Conservation (phyloP, 2,797 vertebrate species). For the Poecilia gillii region DNA sequence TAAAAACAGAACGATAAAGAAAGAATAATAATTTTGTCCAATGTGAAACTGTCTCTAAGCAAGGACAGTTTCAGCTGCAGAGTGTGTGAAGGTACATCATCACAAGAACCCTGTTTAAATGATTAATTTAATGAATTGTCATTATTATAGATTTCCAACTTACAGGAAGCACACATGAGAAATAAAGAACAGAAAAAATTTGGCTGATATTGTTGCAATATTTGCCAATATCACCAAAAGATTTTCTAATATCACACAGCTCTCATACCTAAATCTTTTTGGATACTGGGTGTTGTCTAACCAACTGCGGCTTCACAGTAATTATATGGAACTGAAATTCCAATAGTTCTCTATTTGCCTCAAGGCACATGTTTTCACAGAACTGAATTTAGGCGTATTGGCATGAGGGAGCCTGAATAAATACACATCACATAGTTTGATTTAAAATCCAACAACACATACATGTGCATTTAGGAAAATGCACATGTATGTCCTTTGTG, state of each 20-base stretch:
- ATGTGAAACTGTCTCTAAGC: not conserved
- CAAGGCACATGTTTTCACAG: not conserved
- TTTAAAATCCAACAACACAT: not conserved
- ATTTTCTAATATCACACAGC: not conserved
- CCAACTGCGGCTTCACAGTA: not conserved
- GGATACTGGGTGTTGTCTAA: not conserved
- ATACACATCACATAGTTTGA: not conserved
- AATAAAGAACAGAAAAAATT: not conserved
- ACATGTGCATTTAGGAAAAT: not conserved
- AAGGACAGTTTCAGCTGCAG: not conserved
- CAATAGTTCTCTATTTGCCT: not conserved
- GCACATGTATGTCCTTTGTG: too few species aligned
- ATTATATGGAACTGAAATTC: not conserved
- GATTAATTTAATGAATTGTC: not conserved
- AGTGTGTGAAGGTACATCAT: not conserved
- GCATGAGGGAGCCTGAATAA: not conserved
- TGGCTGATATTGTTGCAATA: not conserved
- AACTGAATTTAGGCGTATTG: not conserved
- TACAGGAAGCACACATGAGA: not conserved
- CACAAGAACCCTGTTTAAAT: not conserved
- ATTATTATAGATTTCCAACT: not conserved
- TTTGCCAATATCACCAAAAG: not conserved
- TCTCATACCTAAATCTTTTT: too few species aligned
- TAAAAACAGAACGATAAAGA: slow-evolving; percentile 56
- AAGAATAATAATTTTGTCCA: not conserved